phyloP scores from a whole-genome alignment of 2,888 invertebrate species.

The Litoditis marina region DNA sequence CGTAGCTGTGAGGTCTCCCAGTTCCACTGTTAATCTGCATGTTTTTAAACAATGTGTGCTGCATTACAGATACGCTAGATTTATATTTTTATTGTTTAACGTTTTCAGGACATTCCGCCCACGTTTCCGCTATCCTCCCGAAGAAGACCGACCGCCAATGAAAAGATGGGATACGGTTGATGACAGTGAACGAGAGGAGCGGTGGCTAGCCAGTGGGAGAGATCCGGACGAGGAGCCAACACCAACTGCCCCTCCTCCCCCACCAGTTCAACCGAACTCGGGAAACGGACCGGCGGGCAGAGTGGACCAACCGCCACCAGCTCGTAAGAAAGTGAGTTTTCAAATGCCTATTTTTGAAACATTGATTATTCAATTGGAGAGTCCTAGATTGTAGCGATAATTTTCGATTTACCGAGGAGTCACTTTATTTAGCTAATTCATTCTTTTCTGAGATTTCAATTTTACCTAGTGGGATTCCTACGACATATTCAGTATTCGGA shows the following conservation, averaged over 20 bases:
- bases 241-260: constrained; percentile 1
- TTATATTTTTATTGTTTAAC: neutral
- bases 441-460: too few relatives aligned
- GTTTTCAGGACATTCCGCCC: constrained; percentile 20
- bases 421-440: too few relatives aligned
- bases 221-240: constrained; percentile 18
- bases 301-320: constrained; percentile 38
- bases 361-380: neutral
- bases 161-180: constrained; percentile 3
- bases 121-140: constrained; percentile 11
- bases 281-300: constrained; percentile 48
- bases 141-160: neutral
- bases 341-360: neutral
- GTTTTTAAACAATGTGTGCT: too few relatives aligned
- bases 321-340: constrained; percentile 32
- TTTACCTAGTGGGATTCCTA: too few relatives aligned
- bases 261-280: constrained; percentile 22
- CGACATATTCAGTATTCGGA: too few relatives aligned
- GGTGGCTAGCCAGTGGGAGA: constrained; percentile 12
- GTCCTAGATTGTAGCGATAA: neutral
- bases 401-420: neutral
- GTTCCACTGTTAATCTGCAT: too few relatives aligned
- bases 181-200: constrained; percentile 23
- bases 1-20: too few relatives aligned
- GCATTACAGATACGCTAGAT: too few relatives aligned